Evolutionary conservation across 2,113 vertebrate genomes (phyloP).

Genomic region (Hassar affinis): DNA sequence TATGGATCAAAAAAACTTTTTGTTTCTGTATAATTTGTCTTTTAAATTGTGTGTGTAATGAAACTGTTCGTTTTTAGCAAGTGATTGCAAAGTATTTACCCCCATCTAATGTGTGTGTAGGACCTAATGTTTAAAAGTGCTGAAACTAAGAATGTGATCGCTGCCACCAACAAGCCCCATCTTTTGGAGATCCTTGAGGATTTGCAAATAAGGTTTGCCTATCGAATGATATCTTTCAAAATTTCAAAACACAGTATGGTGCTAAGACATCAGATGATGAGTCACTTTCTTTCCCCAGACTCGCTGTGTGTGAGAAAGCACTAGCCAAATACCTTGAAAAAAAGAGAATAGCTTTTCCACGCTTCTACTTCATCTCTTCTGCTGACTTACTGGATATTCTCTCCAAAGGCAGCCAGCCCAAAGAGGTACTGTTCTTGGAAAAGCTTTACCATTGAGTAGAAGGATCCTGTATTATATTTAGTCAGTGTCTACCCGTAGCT

Average conservation of each 20-base stretch:
- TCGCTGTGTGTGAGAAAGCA: constrained; percentile 80
- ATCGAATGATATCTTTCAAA: not conserved
- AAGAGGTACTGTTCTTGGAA: constrained; percentile 64
- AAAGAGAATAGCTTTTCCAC: constrained; percentile 74
- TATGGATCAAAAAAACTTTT: not conserved
- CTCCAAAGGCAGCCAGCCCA: constrained; percentile 75
- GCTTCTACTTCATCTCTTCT: constrained; percentile 81
- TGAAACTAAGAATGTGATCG: constrained; percentile 77
- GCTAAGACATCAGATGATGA: not conserved
- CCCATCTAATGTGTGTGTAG: constrained; percentile 53
- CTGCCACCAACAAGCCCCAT: constrained; percentile 72
- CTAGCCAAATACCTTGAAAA: constrained; percentile 79
- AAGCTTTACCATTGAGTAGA: not conserved
- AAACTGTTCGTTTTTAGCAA: not conserved
- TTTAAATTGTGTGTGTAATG: not conserved
- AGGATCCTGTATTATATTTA: not conserved
- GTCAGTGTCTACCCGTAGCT: not conserved
- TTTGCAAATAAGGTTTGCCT: constrained; percentile 74
- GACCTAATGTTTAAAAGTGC: constrained; percentile 74
- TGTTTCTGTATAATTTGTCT: not conserved
- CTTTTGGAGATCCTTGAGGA: constrained; percentile 76
- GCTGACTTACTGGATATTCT: constrained; percentile 80
- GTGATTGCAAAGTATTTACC: not conserved
- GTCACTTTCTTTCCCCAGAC: constrained; percentile 59
- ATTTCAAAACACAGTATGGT: not conserved